Base-by-base conservation (phyloP, 2,113 vertebrate genomes). In the Choloepus hoffmanni region DNA sequence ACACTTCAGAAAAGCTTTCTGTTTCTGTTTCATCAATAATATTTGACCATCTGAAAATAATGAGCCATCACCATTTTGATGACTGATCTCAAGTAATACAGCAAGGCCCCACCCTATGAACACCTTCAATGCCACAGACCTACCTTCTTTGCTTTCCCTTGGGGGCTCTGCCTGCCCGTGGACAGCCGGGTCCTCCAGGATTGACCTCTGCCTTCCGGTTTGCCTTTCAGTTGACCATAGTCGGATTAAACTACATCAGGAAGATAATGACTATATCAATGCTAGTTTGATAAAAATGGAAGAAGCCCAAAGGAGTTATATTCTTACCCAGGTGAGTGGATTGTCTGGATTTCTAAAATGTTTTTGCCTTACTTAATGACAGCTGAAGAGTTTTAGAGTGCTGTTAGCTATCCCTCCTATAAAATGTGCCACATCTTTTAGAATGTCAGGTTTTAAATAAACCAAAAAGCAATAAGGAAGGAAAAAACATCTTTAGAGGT, bases 291-390 rank as follows among this genome's bases (percentile, higher is more conserved):
- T 99, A 98, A 98, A 98, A 93, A 98, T 99, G 98, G 99, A 99
- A 85, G 99, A 99, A 98, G 99, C 99, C 13, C 98, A 99, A 93
- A 99, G 99, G 96, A 99, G 99, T 97, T 99, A 99, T 96, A 99
- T 99, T 97, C 99, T 99, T 45, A 99, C 99, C 98, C 99, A 99
- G 99, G 99, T 99, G 97, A 98, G 58, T 3, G 3, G 43, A 36
- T 24, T 7, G 23, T 63, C 63, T 40, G 8, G 24, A 1, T 48
- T 70, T 68, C 36, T 60, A 7, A 40, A 33, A 43, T 76, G 53
- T 63, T 58, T 72, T 84, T 55, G 36, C 48, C 28, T 50, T n/a
- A 10, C 45, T 73, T 19, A 9, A 12, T 65, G 53, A 90, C 53
- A 33, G 0, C 28, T 45, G 28, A 33, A 74, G 65, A 58, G 19